These are phyloP conservation scores for Chitala chitala DNA, from an alignment of 2,113 vertebrate genomes.

Conservation along the genomic window DNA sequence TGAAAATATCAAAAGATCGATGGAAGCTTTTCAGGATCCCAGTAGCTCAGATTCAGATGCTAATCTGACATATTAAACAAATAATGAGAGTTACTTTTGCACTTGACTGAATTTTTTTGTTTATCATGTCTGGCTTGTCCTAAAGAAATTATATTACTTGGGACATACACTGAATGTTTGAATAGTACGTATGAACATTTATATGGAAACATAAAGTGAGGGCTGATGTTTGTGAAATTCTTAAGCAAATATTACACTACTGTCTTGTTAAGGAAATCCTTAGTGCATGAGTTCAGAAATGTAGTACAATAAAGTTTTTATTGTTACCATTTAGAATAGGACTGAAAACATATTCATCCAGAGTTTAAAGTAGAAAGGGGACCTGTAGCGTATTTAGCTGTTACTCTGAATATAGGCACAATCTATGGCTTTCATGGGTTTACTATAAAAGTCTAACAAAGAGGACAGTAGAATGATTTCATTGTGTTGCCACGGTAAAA, in stretches of 20 bases:
- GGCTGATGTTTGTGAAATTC: no score
- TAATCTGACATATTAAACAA: slow-evolving; percentile 52
- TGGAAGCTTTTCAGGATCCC: slow-evolving; percentile 66
- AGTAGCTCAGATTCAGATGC: slow-evolving; percentile 49
- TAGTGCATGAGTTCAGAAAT: no score
- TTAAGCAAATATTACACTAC: no score
- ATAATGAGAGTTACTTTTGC: slow-evolving; percentile 41
- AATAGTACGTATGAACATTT: no score
- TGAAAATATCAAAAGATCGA: slow-evolving; percentile 74
- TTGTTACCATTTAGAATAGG: neutral
- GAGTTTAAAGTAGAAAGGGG: slow-evolving; percentile 41
- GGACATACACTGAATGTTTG: no score
- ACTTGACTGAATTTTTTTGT: slow-evolving; percentile 35
- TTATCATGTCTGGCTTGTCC: slow-evolving; percentile 37
- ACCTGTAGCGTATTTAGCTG: slow-evolving; percentile 11
- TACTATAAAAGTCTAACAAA: neutral
- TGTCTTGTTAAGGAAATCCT: no score
- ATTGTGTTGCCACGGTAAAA: slow-evolving; percentile 5
- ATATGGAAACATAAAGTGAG: no score
- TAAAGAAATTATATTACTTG: no score
- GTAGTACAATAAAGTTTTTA: neutral
- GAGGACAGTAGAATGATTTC: neutral
- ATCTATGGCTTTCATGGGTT: neutral
- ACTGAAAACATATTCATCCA: slow-evolving; percentile 26
- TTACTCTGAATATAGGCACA: neutral